These are phyloP conservation scores for Solea solea DNA, from an alignment of 2,113 vertebrate species.

Conservation along the genomic window DNA sequence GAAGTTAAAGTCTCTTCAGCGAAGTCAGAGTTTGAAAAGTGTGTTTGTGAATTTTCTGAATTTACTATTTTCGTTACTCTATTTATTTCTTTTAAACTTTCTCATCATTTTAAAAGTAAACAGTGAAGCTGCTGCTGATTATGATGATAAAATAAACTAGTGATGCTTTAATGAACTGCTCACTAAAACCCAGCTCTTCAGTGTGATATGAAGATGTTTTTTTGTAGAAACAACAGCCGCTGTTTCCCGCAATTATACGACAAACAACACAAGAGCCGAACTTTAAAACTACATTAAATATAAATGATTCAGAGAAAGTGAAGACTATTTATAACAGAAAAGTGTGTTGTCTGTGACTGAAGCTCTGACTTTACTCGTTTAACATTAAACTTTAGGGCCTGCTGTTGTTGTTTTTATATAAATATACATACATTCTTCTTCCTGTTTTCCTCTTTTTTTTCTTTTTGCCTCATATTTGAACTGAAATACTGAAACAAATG, in stretches of 20 bases:
- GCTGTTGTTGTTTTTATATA: neutral
- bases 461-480: neutral
- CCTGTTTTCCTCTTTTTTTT: slow-evolving; percentile 25
- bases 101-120: slow-evolving; percentile 3
- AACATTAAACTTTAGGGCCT: slow-evolving; percentile 34
- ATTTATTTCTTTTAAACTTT: slow-evolving; percentile 20
- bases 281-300: slow-evolving; percentile 2
- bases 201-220: neutral
- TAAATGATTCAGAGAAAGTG: neutral
- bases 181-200: neutral
- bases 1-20: neutral
- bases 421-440: neutral
- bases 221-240: neutral
- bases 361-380: neutral
- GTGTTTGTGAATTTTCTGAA: neutral
- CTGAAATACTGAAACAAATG: neutral
- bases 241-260: slow-evolving; percentile 11
- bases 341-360: neutral
- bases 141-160: neutral
- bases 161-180: neutral
- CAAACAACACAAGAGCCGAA: neutral
- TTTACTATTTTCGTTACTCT: no score
- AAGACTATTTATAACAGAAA: slow-evolving; percentile 4
- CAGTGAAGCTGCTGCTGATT: neutral
- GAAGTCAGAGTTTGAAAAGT: neutral